Percentiles rank a stretch among this genome's conserved stretches.
Conservation (phyloP, 2,888 invertebrate species). For the Cerceris rybyensis region DNA sequence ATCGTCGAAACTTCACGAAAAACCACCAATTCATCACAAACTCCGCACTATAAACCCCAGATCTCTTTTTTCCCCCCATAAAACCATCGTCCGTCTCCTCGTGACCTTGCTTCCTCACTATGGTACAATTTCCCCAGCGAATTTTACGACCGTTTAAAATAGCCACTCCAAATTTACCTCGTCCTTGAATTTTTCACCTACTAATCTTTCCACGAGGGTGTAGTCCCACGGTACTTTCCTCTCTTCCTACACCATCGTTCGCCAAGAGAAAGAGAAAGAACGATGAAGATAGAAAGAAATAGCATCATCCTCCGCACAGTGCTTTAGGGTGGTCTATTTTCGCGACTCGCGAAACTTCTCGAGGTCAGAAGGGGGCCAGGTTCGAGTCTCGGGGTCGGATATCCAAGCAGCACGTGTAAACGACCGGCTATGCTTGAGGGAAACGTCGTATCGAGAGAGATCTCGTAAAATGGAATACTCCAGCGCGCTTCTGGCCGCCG, state of each 20-base stretch:
- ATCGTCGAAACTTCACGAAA: no score
- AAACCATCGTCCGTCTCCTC: neutral
- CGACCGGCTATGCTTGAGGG: slow-evolving; percentile 8
- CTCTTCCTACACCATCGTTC: no score
- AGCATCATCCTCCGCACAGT: neutral
- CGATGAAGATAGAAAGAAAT: slow-evolving; percentile 7
- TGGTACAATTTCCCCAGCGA: neutral
- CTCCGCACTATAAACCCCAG: neutral
- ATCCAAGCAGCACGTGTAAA: slow-evolving; percentile 28
- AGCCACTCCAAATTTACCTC: slow-evolving; percentile 23
- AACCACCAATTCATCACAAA: no score
- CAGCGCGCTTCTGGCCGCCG: neutral
- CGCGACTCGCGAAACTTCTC: slow-evolving; percentile 54
- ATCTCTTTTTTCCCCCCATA: neutral
- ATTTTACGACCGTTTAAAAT: slow-evolving; percentile 7
- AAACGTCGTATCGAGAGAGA: neutral
- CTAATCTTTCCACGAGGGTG: slow-evolving; percentile 49
- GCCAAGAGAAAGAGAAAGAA: no score
- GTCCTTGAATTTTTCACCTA: slow-evolving; percentile 56
- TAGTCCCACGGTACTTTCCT: slow-evolving; percentile 41
- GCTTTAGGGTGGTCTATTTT: slow-evolving; percentile 61
- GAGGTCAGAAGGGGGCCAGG: slow-evolving; percentile 38
- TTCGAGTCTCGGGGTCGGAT: slow-evolving; percentile 43
- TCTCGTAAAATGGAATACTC: slow-evolving; percentile 33
- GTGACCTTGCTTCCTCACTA: no score